Percentiles rank a stretch among this genome's conserved stretches.
These are phyloP conservation scores for Sepioteuthis lessoniana DNA, from an alignment of 2,888 invertebrate species.

Conservation along the genomic window DNA sequence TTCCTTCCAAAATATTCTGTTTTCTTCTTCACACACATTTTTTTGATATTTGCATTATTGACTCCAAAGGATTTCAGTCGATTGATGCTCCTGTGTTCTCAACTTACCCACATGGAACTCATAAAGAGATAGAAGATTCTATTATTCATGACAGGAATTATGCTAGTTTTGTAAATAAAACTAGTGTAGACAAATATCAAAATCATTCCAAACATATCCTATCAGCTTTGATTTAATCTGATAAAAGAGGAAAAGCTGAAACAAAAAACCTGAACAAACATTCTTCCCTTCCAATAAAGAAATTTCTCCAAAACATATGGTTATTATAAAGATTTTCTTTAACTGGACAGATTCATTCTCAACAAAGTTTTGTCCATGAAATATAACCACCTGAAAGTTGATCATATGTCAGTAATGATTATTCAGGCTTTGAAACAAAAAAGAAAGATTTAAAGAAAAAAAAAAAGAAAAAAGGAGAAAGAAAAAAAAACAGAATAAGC, in stretches of 20 bases:
- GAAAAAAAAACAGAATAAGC: not conserved
- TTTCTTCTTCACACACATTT: no score
- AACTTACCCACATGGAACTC: no score
- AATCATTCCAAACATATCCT: not conserved
- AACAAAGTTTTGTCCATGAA: not conserved
- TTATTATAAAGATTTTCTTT: not conserved
- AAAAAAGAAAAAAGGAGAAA: not conserved
- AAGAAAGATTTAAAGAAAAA: not conserved
- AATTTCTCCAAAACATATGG: not conserved
- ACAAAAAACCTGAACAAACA: not conserved
- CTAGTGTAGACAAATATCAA: not conserved
- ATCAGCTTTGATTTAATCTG: not conserved
- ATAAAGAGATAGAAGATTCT: no score
- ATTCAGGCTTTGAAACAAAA: not conserved
- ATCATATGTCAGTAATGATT: not conserved
- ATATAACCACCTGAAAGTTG: slow-evolving; percentile 33
- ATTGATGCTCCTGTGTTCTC: no score
- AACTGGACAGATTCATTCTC: not conserved
- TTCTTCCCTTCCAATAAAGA: not conserved
- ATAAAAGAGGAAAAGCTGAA: not conserved
- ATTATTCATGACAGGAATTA: no score
- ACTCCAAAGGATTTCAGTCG: no score
- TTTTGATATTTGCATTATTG: no score
- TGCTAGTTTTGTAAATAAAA: no score
- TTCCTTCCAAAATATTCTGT: no score